Evolutionary conservation across 2,797 vertebrate genomes (phyloP).

Genomic region (Sebastolobus altivelis): DNA sequence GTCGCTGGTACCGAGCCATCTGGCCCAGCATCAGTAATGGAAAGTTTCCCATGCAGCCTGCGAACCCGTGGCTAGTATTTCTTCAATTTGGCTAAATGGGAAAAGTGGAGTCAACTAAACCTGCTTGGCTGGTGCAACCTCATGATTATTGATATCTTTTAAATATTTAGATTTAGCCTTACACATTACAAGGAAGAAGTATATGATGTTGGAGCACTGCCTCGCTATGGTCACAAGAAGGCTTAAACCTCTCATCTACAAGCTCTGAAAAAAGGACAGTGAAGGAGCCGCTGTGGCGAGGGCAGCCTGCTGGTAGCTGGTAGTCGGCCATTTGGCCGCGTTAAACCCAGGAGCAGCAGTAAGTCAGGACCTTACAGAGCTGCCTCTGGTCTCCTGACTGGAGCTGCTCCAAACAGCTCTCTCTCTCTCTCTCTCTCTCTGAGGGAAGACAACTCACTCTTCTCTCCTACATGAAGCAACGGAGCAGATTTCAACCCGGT

Average conservation of each 20-base stretch:
- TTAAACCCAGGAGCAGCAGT: slow-evolving; percentile 53
- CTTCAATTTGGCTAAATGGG: slow-evolving; percentile 42
- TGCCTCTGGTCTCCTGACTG: slow-evolving; percentile 65
- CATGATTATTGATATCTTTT: slow-evolving; percentile 6
- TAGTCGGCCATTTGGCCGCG: slow-evolving; percentile 53
- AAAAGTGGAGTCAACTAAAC: slow-evolving; percentile 7
- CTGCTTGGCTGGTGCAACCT: background rate
- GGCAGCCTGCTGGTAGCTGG: slow-evolving; percentile 62
- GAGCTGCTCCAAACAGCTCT: slow-evolving; percentile 59
- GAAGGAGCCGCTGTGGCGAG: slow-evolving; percentile 48
- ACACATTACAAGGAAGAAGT: slow-evolving; percentile 12
- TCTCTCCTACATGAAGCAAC: slow-evolving; percentile 27
- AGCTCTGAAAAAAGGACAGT: slow-evolving; percentile 23
- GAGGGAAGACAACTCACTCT: slow-evolving; percentile 57
- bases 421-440: background rate
- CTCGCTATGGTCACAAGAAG: slow-evolving; percentile 3
- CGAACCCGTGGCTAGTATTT: slow-evolving; percentile 51
- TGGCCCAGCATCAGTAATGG: slow-evolving; percentile 59
- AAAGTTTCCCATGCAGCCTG: slow-evolving; percentile 64
- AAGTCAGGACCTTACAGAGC: slow-evolving; percentile 59
- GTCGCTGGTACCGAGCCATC: slow-evolving; percentile 67
- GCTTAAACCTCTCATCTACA: slow-evolving; percentile 34
- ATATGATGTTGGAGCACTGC: slow-evolving; percentile 1
- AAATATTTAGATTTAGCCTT: background rate
- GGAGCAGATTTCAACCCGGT: slow-evolving; percentile 6